phyloP scores from a whole-genome alignment of 2,888 invertebrate genomes.

The Idaea biselata region DNA sequence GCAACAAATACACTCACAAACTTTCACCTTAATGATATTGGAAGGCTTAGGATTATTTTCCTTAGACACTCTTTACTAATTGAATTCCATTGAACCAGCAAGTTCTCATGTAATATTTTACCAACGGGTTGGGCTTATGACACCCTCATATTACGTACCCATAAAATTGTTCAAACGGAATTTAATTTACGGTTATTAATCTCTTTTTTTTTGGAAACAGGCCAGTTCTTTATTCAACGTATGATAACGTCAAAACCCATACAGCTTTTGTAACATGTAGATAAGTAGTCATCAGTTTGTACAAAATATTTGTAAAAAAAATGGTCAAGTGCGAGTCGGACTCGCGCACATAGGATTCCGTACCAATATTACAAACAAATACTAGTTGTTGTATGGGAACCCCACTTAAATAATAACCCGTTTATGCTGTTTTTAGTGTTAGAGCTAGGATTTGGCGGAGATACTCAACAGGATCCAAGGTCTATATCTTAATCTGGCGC shows the following conservation, averaged over 20 bases:
- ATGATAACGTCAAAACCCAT: constrained; percentile 18
- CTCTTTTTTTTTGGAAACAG: constrained; percentile 35
- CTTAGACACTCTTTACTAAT: neutral
- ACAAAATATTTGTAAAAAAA: neutral
- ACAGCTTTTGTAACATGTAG: neutral
- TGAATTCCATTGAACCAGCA: neutral
- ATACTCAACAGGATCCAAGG: no score
- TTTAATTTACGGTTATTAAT: constrained; percentile 36
- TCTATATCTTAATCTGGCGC: no score
- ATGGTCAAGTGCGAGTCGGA: neutral
- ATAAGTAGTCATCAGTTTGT: neutral
- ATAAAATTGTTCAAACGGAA: constrained; percentile 26
- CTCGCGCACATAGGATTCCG: no score
- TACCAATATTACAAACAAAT: no score
- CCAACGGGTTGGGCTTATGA: neutral
- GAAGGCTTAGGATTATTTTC: no score
- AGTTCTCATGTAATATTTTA: neutral
- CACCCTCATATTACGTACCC: constrained; percentile 18
- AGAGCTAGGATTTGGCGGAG: no score
- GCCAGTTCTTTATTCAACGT: constrained; percentile 32
- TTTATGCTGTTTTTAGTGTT: no score
- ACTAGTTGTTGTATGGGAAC: no score
- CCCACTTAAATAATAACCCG: no score
- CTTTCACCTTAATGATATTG: neutral
- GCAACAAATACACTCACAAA: no score